These are phyloP conservation scores for Crossaster papposus DNA, from an alignment of 53 echinoderm and acorn worm species.

Conservation along the genomic window DNA sequence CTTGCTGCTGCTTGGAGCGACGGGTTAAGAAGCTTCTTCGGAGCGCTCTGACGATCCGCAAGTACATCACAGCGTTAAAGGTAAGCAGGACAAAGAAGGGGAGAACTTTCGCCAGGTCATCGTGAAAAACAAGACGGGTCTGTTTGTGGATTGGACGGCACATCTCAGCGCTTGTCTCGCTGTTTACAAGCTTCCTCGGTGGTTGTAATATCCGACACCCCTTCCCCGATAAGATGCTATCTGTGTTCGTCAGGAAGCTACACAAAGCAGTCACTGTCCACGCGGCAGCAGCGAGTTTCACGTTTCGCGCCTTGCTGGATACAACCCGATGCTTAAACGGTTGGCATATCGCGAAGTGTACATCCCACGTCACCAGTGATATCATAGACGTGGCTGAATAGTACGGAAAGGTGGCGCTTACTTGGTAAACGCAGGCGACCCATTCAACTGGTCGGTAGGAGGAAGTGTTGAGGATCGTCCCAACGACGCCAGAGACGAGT, in stretches of 20 bases:
- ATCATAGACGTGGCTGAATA: not conserved
- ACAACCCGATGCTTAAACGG: not conserved
- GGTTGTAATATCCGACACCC: slow-evolving; percentile 1
- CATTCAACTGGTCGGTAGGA: not conserved
- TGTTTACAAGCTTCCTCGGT: not conserved
- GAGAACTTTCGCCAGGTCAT: not conserved
- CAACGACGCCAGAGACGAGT: not conserved
- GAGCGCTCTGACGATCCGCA: not conserved
- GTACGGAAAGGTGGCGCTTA: not conserved
- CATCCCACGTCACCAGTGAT: slow-evolving; percentile 3
- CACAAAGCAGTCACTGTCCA: not conserved
- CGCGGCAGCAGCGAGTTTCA: not conserved
- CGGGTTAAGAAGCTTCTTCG: not conserved
- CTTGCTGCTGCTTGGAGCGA: not conserved
- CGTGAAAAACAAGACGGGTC: not conserved
- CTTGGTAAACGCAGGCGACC: not conserved
- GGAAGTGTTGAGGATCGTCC: not conserved
- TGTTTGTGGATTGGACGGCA: not conserved
- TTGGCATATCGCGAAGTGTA: not conserved
- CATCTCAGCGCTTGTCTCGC: not conserved
- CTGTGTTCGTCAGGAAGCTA: not conserved
- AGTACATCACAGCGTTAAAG: not conserved
- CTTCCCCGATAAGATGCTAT: not conserved
- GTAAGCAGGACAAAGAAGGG: not conserved
- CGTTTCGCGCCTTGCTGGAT: not conserved